Evolutionary conservation across 2,888 invertebrate genomes (phyloP).

Genomic region (Nineta flava): DNA sequence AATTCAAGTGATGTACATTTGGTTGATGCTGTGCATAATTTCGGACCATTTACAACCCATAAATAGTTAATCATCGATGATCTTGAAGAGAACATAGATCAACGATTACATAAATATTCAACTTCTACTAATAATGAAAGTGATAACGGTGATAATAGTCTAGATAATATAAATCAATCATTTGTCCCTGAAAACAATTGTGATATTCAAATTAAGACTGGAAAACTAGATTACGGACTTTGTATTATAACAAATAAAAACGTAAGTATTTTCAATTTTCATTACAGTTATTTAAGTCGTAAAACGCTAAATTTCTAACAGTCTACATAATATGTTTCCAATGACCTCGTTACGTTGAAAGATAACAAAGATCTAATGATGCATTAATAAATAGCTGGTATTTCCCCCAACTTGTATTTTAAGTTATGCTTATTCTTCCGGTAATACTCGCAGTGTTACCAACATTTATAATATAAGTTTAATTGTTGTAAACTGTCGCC

Average conservation of each 20-base stretch:
- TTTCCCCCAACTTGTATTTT: too few relatives aligned
- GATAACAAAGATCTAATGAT: too few relatives aligned
- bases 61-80: conserved; percentile 29
- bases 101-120: background rate
- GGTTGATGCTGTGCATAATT: conserved; percentile 60
- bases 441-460: too few relatives aligned
- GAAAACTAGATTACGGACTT: conserved; percentile 1
- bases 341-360: too few relatives aligned
- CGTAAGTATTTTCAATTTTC: too few relatives aligned
- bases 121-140: background rate
- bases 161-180: background rate
- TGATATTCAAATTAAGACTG: background rate
- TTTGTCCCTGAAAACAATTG: background rate
- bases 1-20: conserved; percentile 56
- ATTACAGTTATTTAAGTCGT: too few relatives aligned
- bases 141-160: background rate
- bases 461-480: too few relatives aligned
- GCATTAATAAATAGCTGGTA: too few relatives aligned
- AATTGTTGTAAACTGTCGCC: too few relatives aligned
- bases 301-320: too few relatives aligned
- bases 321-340: too few relatives aligned
- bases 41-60: conserved; percentile 63
- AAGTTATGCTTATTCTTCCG: too few relatives aligned
- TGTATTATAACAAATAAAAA: conserved; percentile 1
- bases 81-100: background rate